Conservation (phyloP, 2,113 vertebrate genomes). For the Anser brachyrhynchus region DNA sequence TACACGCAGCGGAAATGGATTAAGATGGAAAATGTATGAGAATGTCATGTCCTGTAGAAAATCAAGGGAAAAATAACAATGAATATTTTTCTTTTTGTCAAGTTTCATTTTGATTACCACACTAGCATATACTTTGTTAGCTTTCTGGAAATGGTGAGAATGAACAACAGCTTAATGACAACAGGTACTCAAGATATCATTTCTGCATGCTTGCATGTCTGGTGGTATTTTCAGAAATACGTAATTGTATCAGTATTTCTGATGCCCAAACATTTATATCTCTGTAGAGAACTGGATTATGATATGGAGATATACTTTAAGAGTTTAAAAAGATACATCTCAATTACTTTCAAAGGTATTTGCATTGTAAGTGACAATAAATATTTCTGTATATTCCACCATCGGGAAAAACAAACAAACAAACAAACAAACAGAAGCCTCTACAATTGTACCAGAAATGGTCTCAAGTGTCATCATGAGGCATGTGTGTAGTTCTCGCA, state of each 20-base stretch:
- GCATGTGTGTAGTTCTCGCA: accelerated
- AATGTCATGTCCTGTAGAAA: background rate
- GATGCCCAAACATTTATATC: background rate
- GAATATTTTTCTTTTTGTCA: background rate
- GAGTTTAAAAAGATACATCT: background rate
- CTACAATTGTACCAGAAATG: background rate
- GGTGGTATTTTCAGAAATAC: background rate
- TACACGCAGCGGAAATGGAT: background rate
- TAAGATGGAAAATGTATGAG: background rate
- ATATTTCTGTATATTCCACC: background rate
- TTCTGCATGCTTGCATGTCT: background rate
- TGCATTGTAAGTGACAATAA: background rate
- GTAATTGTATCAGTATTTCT: background rate
- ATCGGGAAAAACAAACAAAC: background rate
- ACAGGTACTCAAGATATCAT: background rate
- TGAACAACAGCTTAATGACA: background rate
- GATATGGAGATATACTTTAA: background rate
- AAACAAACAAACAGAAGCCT: background rate
- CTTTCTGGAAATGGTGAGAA: background rate
- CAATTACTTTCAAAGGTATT: background rate
- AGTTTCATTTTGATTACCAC: background rate
- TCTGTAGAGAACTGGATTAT: background rate
- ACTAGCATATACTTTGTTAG: background rate
- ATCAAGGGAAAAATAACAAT: background rate
- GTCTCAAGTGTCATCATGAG: background rate